A percentile compares a stretch with the other conserved stretches of the same genome.
Conservation (phyloP, 2,113 vertebrate species). For the Tetrax tetrax region DNA sequence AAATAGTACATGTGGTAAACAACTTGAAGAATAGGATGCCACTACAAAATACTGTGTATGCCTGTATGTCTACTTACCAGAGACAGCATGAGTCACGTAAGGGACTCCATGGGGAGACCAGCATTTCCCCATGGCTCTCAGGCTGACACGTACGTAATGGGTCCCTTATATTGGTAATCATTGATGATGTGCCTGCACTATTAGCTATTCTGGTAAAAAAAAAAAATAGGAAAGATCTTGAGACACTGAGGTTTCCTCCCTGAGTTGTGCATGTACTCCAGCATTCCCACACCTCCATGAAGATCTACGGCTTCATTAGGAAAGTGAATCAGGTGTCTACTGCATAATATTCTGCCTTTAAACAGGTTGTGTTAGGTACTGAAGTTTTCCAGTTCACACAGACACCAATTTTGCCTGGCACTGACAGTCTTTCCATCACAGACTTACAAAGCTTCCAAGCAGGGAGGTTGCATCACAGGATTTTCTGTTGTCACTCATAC, state of each 20-base stretch:
- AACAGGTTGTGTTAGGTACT: not conserved
- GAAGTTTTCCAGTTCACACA: not conserved
- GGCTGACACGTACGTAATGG: rapidly evolving
- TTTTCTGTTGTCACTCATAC: not conserved
- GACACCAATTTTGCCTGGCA: not conserved
- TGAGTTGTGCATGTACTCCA: rapidly evolving
- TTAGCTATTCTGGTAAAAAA: not conserved
- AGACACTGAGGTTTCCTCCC: not conserved
- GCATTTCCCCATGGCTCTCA: not conserved
- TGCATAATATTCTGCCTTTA: not conserved
- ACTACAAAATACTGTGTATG: not conserved
- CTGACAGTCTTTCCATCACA: not conserved
- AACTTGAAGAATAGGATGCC: not conserved
- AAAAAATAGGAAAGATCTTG: not conserved
- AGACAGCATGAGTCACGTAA: rapidly evolving
- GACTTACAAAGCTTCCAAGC: not conserved
- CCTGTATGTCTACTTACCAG: not conserved
- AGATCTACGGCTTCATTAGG: not conserved
- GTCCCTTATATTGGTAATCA: not conserved
- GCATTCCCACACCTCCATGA: not conserved
- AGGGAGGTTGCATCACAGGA: not conserved
- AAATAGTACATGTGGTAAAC: not conserved
- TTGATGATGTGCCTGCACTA: not conserved
- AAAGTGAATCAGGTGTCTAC: not conserved
- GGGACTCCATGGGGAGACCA: not conserved